Percentiles rank a stretch among this genome's conserved stretches.
Evolutionary conservation across 2,113 vertebrate genomes (phyloP).

Genomic region (Callaeas wilsoni): DNA sequence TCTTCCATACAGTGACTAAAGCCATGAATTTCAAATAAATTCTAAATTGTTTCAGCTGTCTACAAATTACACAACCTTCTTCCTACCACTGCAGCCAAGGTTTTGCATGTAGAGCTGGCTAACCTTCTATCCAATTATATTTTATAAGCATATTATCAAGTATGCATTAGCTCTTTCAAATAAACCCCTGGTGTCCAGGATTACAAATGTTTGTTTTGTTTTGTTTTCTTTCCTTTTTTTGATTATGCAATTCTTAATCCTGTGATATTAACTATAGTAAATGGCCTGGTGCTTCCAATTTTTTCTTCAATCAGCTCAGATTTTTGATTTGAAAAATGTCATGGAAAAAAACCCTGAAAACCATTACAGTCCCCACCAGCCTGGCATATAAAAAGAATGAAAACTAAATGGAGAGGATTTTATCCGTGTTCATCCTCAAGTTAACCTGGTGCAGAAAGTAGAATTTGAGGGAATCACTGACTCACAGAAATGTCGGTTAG

Average conservation of each 20-base stretch:
- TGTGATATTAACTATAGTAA: neutral
- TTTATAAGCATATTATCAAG: neutral
- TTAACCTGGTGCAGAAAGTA: neutral
- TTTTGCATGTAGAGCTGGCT: neutral
- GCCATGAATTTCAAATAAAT: neutral
- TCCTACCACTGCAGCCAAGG: neutral
- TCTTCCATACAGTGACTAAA: neutral
- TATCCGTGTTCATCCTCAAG: neutral
- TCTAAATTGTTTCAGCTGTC: neutral
- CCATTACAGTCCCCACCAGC: rapidly evolving
- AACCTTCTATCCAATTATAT: neutral
- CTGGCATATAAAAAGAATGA: neutral
- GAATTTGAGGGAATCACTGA: neutral
- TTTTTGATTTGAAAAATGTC: neutral
- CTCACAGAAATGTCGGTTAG: neutral
- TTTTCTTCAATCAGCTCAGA: neutral
- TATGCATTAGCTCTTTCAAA: neutral
- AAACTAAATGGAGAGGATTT: neutral
- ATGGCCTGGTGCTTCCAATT: neutral
- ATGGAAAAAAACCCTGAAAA: neutral
- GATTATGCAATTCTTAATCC: neutral
- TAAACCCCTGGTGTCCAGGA: neutral
- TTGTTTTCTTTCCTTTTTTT: too few species aligned
- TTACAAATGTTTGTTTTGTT: neutral
- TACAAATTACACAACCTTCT: neutral